phyloP scores from a whole-genome alignment of 2,113 vertebrate species.

The Excalfactoria chinensis region DNA sequence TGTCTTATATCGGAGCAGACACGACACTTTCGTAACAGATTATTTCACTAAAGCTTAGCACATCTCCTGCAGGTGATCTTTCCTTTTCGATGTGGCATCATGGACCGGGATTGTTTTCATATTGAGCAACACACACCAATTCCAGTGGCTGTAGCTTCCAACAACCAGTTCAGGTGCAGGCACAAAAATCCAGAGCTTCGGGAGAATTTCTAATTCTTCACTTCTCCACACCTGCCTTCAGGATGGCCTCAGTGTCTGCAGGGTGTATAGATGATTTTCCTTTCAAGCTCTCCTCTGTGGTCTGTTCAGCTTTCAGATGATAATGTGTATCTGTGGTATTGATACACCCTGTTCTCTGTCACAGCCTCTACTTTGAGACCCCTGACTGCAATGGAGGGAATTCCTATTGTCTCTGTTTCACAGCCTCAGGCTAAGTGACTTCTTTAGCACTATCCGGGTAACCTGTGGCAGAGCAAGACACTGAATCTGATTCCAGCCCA shows the following conservation, averaged over 20 bases:
- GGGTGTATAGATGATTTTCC: background rate
- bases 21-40: background rate
- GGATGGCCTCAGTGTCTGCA: background rate
- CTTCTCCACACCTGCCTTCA: background rate
- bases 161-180: background rate
- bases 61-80: background rate
- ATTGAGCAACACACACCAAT: background rate
- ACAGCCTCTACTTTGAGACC: background rate
- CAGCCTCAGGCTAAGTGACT: background rate
- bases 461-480: background rate
- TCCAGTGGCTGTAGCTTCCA: background rate
- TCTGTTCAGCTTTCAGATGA: background rate
- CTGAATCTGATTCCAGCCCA: background rate
- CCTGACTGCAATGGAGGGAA: background rate
- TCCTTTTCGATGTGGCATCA: background rate
- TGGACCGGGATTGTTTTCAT: background rate
- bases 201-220: background rate
- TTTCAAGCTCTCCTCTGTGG: background rate
- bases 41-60: slow-evolving; percentile 16
- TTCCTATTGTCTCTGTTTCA: background rate
- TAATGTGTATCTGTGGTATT: background rate
- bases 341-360: background rate
- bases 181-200: background rate
- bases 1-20: slow-evolving; percentile 4
- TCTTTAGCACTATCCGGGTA: background rate